Percentiles rank a stretch among this genome's conserved stretches.
These are phyloP conservation scores for Neodiprion pinetum DNA, from an alignment of 1,140 invertebrate species.

Conservation along the genomic window DNA sequence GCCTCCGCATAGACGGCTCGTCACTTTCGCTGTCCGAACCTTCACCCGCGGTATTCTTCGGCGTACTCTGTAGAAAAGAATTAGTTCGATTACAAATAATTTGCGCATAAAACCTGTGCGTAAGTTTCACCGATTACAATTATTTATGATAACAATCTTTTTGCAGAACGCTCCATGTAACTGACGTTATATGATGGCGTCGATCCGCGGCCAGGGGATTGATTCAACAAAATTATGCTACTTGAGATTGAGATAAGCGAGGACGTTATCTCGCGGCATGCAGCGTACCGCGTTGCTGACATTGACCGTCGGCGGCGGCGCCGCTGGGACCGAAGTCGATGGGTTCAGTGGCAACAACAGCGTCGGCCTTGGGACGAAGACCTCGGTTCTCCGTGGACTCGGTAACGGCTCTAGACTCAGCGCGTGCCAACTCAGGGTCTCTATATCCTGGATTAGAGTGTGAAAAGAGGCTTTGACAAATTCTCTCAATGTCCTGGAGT, in stretches of 20 bases:
- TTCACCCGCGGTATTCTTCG: background rate
- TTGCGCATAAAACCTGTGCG: too few relatives aligned
- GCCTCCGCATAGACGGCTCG: slow-evolving; percentile 42
- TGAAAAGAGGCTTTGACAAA: background rate
- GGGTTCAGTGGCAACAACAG: slow-evolving; percentile 16
- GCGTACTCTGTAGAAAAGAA: background rate
- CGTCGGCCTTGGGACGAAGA: slow-evolving; percentile 34
- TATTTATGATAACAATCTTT: too few relatives aligned
- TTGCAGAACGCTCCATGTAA: too few relatives aligned
- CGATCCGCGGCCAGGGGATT: background rate
- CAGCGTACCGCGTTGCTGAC: slow-evolving; percentile 33
- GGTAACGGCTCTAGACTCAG: slow-evolving; percentile 52
- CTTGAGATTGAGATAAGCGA: background rate
- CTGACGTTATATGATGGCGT: slow-evolving; percentile 16
- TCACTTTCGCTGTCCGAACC: slow-evolving; percentile 42
- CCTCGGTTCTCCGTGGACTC: slow-evolving; percentile 36
- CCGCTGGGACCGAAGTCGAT: slow-evolving; percentile 11
- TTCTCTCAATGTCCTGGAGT: too few relatives aligned
- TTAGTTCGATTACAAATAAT: background rate
- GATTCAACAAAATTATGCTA: slow-evolving; percentile 10
- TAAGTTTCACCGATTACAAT: too few relatives aligned
- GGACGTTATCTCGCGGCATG: slow-evolving; percentile 18
- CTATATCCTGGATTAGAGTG: slow-evolving; percentile 41
- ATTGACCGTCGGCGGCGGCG: slow-evolving; percentile 27
- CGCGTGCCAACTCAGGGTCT: slow-evolving; percentile 56